Base-by-base conservation (phyloP, 2,797 vertebrate species). In the Tauraco hartlaubi region DNA sequence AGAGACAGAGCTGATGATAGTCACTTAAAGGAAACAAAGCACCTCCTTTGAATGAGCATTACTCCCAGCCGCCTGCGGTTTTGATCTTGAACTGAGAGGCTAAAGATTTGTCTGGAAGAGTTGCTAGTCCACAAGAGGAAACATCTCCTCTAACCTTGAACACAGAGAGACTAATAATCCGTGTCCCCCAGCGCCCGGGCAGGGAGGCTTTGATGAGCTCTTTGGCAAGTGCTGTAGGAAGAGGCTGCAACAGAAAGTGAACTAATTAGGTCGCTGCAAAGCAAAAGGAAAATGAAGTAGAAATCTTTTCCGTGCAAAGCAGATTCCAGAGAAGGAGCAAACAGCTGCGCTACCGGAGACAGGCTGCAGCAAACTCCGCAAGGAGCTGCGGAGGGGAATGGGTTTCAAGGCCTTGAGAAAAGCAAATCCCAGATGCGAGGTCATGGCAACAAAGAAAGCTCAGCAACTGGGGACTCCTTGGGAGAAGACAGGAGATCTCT, bases 101-200 rank as follows among this genome's bases (percentile, higher is more conserved):
- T 85, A 80, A 87, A 90, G 85, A 94, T 87, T 72, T 77, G 81
- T 80, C 67, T 88, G 82, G 51, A 90, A 86, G 52, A 73, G 78
- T 4, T 63, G 16, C 56, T 69, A 66, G 64, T 87, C 82, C 82
- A 80, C 5, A 48, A 72, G 63, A 93, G 85, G 79, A 89, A 91
- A 85, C 72, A 84, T 80, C 76, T 94, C 92, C 44, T 85, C 43
- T 93, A 90, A 94, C 85, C 92, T 92, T 96, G 83, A 94, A 69
- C 83, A 92, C 78, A 90, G 79, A 89, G 85, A 90, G 69, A 80
- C 88, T 86, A 89, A 91, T 91, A 90, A 94, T 73, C 68, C 28
- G 1, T 35, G 69, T 86, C 77, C 83, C 88, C 48, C 88, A 66
- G 87, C 0, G 0, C 48, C 1, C 1, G 71, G 84, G 58, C 91